Evolutionary conservation across 2,888 invertebrate genomes (phyloP), one percentile per base, ranked within the genome.

Genomic region (Pimpla rufipes): DNA sequence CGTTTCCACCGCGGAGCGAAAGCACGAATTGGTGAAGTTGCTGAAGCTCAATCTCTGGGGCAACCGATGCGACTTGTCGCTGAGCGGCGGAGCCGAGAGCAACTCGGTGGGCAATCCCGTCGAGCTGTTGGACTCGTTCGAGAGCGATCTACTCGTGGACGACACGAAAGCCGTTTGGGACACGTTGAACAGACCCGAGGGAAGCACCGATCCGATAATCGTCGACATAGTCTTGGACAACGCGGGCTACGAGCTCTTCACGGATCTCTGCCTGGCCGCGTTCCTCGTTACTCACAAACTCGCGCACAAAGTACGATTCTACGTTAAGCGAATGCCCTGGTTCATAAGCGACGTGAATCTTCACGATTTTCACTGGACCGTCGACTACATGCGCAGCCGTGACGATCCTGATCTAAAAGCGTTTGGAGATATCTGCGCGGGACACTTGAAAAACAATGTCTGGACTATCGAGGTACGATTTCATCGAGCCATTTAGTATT

Each of bases 251-350:
- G 99, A 99, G 93, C 90, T 99, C 0, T 96, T 98, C 88, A 96
- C 97, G 0, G 99, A 99, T 92, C 93, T 99, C 0, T 97, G 98
- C 90, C 91, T 99, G 1, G 98, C 97, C 1, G 97, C 97, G 87
- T 98, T 96, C 91, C 92, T 99, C 0, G 93, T 97, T 79, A 93
- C 92, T 86, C 94, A 94, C 86, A 94, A 93, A 86, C 94, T 94
- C 23, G 96, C 95, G n/a, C 92, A 93, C n/a, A 94, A 95, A 93
- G 94, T 99, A 35, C 94, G 96, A 85, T 96, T 99, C 88, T 96
- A 98, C 93, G 96, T 97, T 0, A 99, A 99, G 94, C 94, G 95
- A 2, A 96, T 98, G 85, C 99, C 99, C 0, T 99, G 99, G 99
- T 99, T 97, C 92, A 96, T 99, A 8, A 99, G 99, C 0, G 99